phyloP scores from a whole-genome alignment of 2,888 invertebrate genomes.

The Aporophyla nigra region DNA sequence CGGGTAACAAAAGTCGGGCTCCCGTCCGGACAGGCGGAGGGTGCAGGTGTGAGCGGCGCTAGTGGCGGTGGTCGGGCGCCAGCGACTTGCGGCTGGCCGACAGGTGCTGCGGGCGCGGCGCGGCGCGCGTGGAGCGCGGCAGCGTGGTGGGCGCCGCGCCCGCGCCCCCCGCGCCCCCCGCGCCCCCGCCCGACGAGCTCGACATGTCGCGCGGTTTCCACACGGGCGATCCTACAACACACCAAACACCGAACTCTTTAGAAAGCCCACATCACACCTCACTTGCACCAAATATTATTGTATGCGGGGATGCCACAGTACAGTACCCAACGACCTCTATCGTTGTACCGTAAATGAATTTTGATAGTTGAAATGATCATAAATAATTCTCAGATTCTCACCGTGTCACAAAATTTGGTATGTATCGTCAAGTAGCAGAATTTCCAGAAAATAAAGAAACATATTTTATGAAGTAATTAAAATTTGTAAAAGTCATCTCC shows the following conservation, averaged over 20 bases:
- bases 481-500: conserved; percentile 16
- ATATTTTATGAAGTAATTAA: conserved; percentile 11
- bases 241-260: conserved; percentile 92
- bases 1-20: conserved; percentile 38
- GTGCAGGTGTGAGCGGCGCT: background rate
- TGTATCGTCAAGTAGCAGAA: conserved; percentile 14
- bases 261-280: conserved; percentile 58
- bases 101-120: conserved; percentile 87
- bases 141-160: conserved; percentile 87
- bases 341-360: conserved; percentile 20
- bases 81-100: conserved; percentile 87
- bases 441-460: conserved; percentile 7
- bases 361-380: conserved; percentile 7
- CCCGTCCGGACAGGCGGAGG: conserved; percentile 19
- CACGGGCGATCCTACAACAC: conserved; percentile 98
- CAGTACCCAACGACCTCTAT: conserved; percentile 33
- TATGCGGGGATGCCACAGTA: conserved; percentile 53
- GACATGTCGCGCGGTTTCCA: conserved; percentile 98
- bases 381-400: conserved; percentile 29
- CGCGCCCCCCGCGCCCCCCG: conserved; percentile 75
- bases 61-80: conserved; percentile 81
- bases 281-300: conserved; percentile 42
- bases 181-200: conserved; percentile 88
- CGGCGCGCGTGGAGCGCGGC: conserved; percentile 89
- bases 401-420: conserved; percentile 12